Evolutionary conservation across 2,797 vertebrate genomes (phyloP).

Genomic region (Gallinago stenura): DNA sequence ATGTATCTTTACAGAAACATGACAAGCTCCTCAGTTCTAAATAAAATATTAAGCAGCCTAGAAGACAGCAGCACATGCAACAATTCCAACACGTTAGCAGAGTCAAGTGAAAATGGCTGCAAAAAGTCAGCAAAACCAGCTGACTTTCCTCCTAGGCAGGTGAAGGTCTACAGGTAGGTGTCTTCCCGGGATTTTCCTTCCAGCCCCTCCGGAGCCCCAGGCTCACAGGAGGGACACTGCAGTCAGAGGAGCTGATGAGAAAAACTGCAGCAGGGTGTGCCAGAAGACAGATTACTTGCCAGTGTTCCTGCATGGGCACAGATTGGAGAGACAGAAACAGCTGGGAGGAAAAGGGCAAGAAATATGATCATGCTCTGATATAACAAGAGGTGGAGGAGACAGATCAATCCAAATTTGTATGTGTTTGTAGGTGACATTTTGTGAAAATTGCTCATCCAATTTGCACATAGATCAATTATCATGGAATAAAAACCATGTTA

Average conservation of each 20-base stretch:
- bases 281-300: background rate
- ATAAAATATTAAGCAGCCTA: background rate
- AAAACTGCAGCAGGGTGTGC: background rate
- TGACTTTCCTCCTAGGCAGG: background rate
- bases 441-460: background rate
- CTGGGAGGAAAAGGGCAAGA: background rate
- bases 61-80: background rate
- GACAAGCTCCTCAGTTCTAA: background rate
- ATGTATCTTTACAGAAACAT: background rate
- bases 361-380: background rate
- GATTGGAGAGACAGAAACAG: background rate
- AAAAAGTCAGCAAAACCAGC: accelerated
- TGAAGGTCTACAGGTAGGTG: background rate
- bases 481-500: background rate
- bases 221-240: background rate
- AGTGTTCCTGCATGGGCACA: background rate
- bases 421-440: background rate
- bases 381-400: background rate
- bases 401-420: background rate
- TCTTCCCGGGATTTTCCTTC: background rate
- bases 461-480: background rate
- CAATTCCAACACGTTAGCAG: accelerated
- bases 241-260: background rate
- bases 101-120: background rate
- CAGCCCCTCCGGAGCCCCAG: background rate